Percentiles rank a stretch among this genome's conserved stretches.
These are phyloP conservation scores for Folsomia manolachei DNA, from an alignment of 2,888 invertebrate genomes.

Conservation along the genomic window DNA sequence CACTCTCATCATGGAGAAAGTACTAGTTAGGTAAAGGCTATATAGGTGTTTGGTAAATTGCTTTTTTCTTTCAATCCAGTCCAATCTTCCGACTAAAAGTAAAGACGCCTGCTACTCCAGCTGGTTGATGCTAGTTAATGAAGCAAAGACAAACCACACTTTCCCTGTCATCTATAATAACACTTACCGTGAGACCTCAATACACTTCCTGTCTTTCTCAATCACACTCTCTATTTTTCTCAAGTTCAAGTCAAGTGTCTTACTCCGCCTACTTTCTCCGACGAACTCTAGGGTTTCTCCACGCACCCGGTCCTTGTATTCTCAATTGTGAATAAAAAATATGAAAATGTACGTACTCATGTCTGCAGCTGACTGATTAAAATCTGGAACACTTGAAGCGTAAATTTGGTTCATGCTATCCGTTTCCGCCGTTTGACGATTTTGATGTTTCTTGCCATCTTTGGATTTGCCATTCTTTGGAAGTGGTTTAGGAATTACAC, in stretches of 20 bases:
- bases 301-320: too few relatives aligned
- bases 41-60: neutral
- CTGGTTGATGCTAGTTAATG: neutral
- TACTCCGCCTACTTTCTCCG: too few relatives aligned
- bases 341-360: conserved; percentile 52
- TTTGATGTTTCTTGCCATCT: conserved; percentile 29
- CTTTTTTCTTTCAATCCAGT: neutral
- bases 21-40: too few relatives aligned
- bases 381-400: conserved; percentile 52
- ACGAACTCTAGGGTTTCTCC: too few relatives aligned
- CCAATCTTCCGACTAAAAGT: too few relatives aligned
- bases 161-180: neutral
- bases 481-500: conserved; percentile 34
- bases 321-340: neutral
- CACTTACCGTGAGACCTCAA: neutral
- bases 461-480: conserved; percentile 34
- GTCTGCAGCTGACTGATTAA: conserved; percentile 53
- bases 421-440: neutral
- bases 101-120: neutral
- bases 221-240: neutral
- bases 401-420: conserved; percentile 32
- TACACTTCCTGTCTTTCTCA: neutral
- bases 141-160: neutral
- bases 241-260: too few relatives aligned
- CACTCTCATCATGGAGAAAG: neutral